A percentile compares a stretch with the other conserved stretches of the same genome.
phyloP scores from a whole-genome alignment of 1,140 invertebrate species.

The Pygmarrhopalites habei region DNA sequence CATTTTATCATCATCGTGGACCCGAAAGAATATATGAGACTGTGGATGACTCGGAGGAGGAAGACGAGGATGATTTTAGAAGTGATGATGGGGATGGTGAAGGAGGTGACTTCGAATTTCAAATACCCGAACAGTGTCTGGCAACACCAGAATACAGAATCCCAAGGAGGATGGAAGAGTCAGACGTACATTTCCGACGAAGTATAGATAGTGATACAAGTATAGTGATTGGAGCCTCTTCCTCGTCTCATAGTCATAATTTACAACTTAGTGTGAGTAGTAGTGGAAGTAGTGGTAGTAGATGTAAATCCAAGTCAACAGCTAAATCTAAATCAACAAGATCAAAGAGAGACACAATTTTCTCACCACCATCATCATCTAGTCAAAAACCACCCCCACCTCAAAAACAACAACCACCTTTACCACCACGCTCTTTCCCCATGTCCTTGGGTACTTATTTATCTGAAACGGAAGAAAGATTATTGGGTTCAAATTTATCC shows the following conservation, averaged over 20 bases:
- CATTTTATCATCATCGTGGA: neutral
- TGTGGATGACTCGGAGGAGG: slow-evolving; percentile 30
- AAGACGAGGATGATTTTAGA: slow-evolving; percentile 11
- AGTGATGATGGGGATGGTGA: slow-evolving; percentile 35
- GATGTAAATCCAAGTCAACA: neutral
- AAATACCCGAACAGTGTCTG: slow-evolving; percentile 4
- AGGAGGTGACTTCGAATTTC: slow-evolving; percentile 27
- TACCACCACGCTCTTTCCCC: slow-evolving; percentile 15
- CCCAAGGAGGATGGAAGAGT: no score
- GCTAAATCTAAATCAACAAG: slow-evolving; percentile 29
- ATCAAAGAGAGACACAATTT: neutral
- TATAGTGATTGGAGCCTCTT: neutral
- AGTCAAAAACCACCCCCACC: no score
- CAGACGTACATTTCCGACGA: slow-evolving; percentile 6
- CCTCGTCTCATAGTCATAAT: neutral
- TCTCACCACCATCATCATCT: no score
- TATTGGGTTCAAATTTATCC: no score
- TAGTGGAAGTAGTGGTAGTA: neutral
- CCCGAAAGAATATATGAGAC: slow-evolving; percentile 38
- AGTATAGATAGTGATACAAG: neutral
- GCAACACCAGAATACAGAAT: neutral
- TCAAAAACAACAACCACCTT: neutral
- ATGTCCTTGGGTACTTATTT: slow-evolving; percentile 27
- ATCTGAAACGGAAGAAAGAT: slow-evolving; percentile 32
- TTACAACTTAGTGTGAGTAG: neutral